Conservation (phyloP, 2,888 invertebrate genomes). For the Kuschelorhynchus macadamiae region DNA sequence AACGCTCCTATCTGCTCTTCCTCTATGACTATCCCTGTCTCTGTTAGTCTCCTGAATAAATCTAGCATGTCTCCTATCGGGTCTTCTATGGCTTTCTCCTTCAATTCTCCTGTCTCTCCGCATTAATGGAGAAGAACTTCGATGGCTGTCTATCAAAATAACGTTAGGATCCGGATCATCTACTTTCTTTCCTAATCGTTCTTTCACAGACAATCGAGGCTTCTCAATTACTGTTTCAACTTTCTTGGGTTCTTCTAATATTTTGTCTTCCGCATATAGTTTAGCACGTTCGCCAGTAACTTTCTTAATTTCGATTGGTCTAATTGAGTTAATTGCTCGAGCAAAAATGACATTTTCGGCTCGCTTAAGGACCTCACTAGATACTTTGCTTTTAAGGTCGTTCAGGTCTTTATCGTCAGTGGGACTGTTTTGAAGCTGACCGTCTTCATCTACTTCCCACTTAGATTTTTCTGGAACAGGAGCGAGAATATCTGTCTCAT, state of each 20-base stretch:
- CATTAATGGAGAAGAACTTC: constrained; percentile 71
- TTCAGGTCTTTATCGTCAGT: constrained; percentile 51
- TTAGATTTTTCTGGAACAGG: constrained; percentile 86
- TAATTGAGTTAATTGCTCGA: constrained; percentile 86
- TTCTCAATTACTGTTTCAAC: constrained; percentile 38
- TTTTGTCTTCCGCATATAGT: constrained; percentile 73
- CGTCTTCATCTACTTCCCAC: constrained; percentile 87
- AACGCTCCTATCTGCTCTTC: constrained; percentile 57
- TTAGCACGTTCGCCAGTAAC: constrained; percentile 79
- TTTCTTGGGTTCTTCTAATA: constrained; percentile 49
- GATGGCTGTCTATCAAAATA: constrained; percentile 68
- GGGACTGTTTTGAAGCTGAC: constrained; percentile 55
- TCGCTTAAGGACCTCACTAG: constrained; percentile 89
- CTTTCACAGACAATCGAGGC: constrained; percentile 80
- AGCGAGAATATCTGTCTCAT: constrained; percentile 77
- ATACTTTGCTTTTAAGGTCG: constrained; percentile 75
- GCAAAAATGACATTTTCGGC: constrained; percentile 94
- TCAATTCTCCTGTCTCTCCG: constrained; percentile 65
- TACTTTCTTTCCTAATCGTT: constrained; percentile 83
- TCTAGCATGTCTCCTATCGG: constrained; percentile 58
- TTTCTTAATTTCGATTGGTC: constrained; percentile 81
- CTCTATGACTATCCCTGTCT: constrained; percentile 60
- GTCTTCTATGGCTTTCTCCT: constrained; percentile 59
- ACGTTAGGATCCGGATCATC: constrained; percentile 75
- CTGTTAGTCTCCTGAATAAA: constrained; percentile 57